Evolutionary conservation across 2,888 invertebrate genomes (phyloP), one percentile per base, ranked within the genome.

Genomic region (Lamellibrachia satsuma): DNA sequence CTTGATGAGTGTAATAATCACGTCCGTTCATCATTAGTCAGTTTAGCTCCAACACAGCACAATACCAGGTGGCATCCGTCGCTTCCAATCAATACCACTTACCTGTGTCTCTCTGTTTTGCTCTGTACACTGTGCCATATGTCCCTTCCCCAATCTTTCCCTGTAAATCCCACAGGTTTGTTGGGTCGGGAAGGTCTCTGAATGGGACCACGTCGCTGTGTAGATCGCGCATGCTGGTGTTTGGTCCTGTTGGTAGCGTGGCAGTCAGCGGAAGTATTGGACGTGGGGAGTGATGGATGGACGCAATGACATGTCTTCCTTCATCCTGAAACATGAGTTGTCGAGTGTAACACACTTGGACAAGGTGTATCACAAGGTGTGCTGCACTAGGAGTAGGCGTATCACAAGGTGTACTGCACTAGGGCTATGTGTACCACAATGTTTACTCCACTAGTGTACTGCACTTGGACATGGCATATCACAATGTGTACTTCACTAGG

Each of bases 71-170:
- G 75, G 75, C n/a, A 22, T 11, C 22, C 94, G 51, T 75, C 22
- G 75, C 75, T 6, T 11, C 22, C 94, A 97, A 97, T 52, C 99
- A 97, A 92, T 97, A 75, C n/a, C 11, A 96, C 95, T 97, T 97
- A 96, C 98, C 97, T 90, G 98, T 97, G 95, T 98, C 97, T 52
- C 97, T 97, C 96, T 98, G 98, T 39, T 97, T 97, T 1, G 98
- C 98, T 92, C 97, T 97, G 97, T 97, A 98, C 55, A 98, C 98
- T 96, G 98, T 98, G 7, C 98, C 98, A 95, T 98, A 98, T 0
- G 98, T 98, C 92, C 98, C 98, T 96, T 98, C 98, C n/a, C 98
- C 98, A 93, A 98, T 98, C 94, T 98, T 97, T 95, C 98, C 97
- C 94, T 97, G 97, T 52, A 99, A 97, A 92, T 97, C 97, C 97